Evolutionary conservation across 2,113 vertebrate genomes (phyloP).

Genomic region (Pantherophis guttatus): DNA sequence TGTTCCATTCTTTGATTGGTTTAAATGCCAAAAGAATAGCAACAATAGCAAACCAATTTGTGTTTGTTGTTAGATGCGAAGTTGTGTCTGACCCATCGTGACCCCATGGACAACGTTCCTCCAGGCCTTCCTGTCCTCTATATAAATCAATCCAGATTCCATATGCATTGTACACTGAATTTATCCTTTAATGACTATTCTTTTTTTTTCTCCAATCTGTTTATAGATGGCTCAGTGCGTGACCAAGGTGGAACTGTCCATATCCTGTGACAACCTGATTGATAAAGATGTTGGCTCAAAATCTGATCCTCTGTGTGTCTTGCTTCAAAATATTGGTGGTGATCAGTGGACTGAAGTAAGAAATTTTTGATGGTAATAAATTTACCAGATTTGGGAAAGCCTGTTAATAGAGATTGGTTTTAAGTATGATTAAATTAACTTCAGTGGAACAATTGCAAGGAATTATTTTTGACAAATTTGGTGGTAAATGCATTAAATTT

Average conservation of each 20-base stretch:
- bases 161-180: not conserved
- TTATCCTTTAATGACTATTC: not conserved
- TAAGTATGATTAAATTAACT: not conserved
- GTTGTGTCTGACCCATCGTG: no score
- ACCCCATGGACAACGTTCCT: no score
- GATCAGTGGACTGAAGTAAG: slow-evolving; percentile 85
- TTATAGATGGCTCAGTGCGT: slow-evolving; percentile 87
- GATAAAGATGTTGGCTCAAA: slow-evolving; percentile 87
- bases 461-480: not conserved
- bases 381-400: not conserved
- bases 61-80: no score
- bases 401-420: not conserved
- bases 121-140: no score
- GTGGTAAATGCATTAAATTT: not conserved
- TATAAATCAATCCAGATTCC: not conserved
- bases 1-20: not conserved
- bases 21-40: not conserved
- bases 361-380: not conserved
- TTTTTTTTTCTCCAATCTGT: not conserved
- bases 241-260: slow-evolving; percentile 79
- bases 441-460: not conserved
- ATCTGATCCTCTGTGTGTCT: slow-evolving; percentile 89
- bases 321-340: slow-evolving; percentile 79
- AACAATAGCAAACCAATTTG: not conserved
- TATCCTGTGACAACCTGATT: slow-evolving; percentile 84